These are phyloP conservation scores for Gouania willdenowi DNA, from an alignment of 2,797 vertebrate species.

Conservation along the genomic window DNA sequence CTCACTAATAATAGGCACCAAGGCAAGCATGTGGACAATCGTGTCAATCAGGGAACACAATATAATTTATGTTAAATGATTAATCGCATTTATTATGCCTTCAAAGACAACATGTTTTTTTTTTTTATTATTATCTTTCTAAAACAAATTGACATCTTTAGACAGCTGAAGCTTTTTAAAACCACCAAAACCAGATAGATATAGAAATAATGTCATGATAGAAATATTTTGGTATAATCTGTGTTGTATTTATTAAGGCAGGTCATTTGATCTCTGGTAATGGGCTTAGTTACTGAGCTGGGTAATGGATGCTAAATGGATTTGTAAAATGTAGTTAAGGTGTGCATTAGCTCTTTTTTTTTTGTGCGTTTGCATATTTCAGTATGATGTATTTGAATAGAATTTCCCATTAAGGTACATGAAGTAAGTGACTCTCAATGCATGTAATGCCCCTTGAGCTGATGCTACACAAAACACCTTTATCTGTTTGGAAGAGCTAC, in stretches of 20 bases:
- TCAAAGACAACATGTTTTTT: too few relatives aligned
- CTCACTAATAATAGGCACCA: constrained; percentile 51
- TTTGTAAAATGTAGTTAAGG: constrained; percentile 8
- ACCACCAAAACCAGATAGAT: constrained; percentile 1
- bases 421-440: constrained; percentile 11
- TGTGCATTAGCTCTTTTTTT: constrained; percentile 17
- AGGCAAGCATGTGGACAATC: constrained; percentile 58
- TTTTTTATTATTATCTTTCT: not conserved
- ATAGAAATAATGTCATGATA: too few relatives aligned
- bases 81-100: constrained; percentile 45
- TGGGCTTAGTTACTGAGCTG: constrained; percentile 19
- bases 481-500: constrained; percentile 19
- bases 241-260: too few relatives aligned
- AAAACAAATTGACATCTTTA: constrained; percentile 1
- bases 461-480: constrained; percentile 19
- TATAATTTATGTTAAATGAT: constrained; percentile 42
- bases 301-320: constrained; percentile 25
- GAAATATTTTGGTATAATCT: too few relatives aligned
- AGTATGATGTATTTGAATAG: constrained; percentile 9
- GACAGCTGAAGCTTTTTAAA: not conserved
- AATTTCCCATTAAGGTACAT: not conserved
- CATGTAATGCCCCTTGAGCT: constrained; percentile 25
- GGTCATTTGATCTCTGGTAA: constrained; percentile 40
- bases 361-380: constrained; percentile 16
- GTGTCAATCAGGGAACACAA: constrained; percentile 44